Conservation (phyloP, 2,113 vertebrate species). For the Protobothrops flavoviridis region DNA sequence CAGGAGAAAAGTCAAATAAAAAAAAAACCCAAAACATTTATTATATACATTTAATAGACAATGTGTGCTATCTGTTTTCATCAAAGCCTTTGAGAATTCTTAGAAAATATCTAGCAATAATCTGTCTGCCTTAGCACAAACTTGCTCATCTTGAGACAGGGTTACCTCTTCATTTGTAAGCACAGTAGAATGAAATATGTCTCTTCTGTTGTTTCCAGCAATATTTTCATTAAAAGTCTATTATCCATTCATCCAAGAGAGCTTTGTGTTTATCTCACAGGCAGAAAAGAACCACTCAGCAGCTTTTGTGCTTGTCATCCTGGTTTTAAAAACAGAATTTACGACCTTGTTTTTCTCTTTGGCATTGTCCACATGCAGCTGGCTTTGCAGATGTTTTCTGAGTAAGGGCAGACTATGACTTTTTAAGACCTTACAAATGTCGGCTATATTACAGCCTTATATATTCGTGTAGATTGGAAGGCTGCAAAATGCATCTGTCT, state of each 20-base stretch:
- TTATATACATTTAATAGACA: background rate
- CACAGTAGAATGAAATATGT: background rate
- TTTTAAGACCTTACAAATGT: slow-evolving; percentile 54
- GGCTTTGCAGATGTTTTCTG: slow-evolving; percentile 60
- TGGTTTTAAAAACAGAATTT: slow-evolving; percentile 51
- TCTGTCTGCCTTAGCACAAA: background rate
- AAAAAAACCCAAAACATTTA: background rate
- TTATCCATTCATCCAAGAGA: slow-evolving; percentile 8
- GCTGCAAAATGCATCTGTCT: slow-evolving; percentile 22
- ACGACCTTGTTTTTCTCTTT: slow-evolving; percentile 57
- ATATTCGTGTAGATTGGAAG: slow-evolving; percentile 29
- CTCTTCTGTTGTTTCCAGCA: background rate
- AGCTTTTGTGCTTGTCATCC: slow-evolving; percentile 51
- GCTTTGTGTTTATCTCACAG: slow-evolving; percentile 25
- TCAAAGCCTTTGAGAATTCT: background rate
- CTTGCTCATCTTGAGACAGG: background rate
- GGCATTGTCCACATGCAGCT: slow-evolving; percentile 51
- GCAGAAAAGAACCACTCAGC: slow-evolving; percentile 37
- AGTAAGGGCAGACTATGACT: slow-evolving; percentile 36
- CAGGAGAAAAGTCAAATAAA: background rate
- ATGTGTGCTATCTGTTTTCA: background rate
- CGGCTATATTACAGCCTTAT: slow-evolving; percentile 8
- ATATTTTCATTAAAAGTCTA: background rate
- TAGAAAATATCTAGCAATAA: background rate
- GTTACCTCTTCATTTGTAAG: background rate